Conservation (phyloP, 2,888 invertebrate species). For the Onthophagus sagittarius region DNA sequence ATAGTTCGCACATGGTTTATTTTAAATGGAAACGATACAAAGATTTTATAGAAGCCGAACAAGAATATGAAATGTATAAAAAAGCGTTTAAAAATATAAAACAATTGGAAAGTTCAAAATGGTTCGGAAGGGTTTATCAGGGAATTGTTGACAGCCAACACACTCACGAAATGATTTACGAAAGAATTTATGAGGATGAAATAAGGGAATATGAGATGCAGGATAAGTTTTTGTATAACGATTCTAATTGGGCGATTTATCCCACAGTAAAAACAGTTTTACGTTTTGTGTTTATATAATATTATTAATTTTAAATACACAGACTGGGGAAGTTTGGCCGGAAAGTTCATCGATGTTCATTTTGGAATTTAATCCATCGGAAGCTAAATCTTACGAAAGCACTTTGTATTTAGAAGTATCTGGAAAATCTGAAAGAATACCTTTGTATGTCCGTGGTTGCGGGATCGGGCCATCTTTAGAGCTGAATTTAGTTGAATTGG, state of each 20-base stretch:
- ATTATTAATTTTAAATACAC: slow-evolving; percentile 20
- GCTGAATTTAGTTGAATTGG: slow-evolving; percentile 55
- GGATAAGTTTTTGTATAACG: slow-evolving; percentile 41
- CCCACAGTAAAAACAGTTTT: slow-evolving; percentile 51
- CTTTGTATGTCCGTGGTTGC: slow-evolving; percentile 52
- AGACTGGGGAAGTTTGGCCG: slow-evolving; percentile 61
- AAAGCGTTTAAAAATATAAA: slow-evolving; percentile 34
- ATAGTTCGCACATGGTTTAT: slow-evolving; percentile 52
- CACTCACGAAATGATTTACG: slow-evolving; percentile 42
- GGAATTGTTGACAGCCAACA: slow-evolving; percentile 40
- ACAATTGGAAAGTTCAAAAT: slow-evolving; percentile 36
- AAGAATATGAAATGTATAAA: slow-evolving; percentile 32
- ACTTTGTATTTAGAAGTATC: slow-evolving; percentile 58
- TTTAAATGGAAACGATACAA: slow-evolving; percentile 58
- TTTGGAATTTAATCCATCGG: slow-evolving; percentile 55
- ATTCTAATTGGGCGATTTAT: slow-evolving; percentile 49
- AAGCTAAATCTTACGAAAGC: slow-evolving; percentile 51
- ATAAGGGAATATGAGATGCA: slow-evolving; percentile 36
- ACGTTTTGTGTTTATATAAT: not conserved
- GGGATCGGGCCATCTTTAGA: slow-evolving; percentile 57
- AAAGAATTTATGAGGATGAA: slow-evolving; percentile 48
- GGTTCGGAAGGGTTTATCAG: slow-evolving; percentile 35
- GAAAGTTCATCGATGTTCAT: slow-evolving; percentile 52
- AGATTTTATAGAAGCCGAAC: slow-evolving; percentile 46
- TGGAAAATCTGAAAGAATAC: slow-evolving; percentile 53